Conservation (phyloP, 2,113 vertebrate genomes). For the Callithrix jacchus region DNA sequence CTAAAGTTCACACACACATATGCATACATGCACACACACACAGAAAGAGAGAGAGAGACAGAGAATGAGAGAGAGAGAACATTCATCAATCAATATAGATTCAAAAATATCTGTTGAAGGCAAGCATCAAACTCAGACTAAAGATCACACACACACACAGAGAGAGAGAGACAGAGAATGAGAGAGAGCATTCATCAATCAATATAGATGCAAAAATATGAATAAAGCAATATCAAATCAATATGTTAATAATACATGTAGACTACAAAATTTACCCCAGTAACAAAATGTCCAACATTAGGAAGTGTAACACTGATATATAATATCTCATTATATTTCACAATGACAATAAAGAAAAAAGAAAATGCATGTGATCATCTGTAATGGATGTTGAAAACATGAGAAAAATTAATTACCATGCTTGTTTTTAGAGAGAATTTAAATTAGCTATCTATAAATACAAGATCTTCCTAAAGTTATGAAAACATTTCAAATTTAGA, state of each 20-base stretch:
- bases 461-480: neutral
- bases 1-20: neutral
- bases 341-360: neutral
- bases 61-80: neutral
- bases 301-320: neutral
- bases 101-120: neutral
- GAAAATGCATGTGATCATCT: neutral
- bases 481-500: neutral
- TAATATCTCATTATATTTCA: neutral
- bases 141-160: neutral
- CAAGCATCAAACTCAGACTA: neutral
- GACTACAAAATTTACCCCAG: neutral
- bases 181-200: neutral
- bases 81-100: neutral
- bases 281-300: constrained; percentile 30
- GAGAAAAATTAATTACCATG: neutral
- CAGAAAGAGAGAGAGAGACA: neutral
- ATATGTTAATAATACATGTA: neutral
- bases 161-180: neutral
- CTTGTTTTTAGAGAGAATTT: constrained; percentile 35
- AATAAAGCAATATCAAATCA: constrained; percentile 31
- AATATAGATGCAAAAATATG: neutral
- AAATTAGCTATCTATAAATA: constrained; percentile 8
- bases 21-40: neutral
- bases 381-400: constrained; percentile 13